Percentiles rank a stretch among this genome's conserved stretches.
phyloP scores from a whole-genome alignment of 2,888 invertebrate genomes.

The Neoaliturus tenellus region DNA sequence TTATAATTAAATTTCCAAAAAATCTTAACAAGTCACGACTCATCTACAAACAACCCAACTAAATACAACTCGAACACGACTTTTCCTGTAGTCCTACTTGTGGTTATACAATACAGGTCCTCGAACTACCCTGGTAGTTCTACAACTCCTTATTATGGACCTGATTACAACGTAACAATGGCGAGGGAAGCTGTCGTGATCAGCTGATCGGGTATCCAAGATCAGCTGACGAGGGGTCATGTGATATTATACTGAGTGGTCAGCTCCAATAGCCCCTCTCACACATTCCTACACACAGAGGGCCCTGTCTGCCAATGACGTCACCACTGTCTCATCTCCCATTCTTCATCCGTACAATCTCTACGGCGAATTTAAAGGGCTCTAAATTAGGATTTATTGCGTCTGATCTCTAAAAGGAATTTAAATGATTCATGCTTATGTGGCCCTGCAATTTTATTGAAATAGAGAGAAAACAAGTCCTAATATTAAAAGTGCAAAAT shows the following conservation, averaged over 20 bases:
- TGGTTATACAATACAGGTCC: not conserved
- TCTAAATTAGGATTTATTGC: not conserved
- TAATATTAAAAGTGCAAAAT: too few relatives aligned
- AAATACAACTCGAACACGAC: not conserved
- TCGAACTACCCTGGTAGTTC: not conserved
- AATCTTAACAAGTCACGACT: not conserved
- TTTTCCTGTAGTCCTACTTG: not conserved
- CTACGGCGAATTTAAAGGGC: not conserved
- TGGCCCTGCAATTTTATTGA: too few relatives aligned
- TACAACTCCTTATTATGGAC: not conserved
- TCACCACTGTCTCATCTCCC: slow-evolving; percentile 1
- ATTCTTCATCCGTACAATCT: not conserved
- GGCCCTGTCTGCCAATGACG: slow-evolving; percentile 3
- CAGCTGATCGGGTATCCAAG: not conserved
- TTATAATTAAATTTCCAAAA: too few relatives aligned
- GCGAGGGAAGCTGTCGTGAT: not conserved
- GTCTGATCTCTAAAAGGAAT: not conserved
- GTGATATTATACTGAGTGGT: not conserved
- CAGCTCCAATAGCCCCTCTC: not conserved
- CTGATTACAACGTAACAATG: slow-evolving; percentile 6
- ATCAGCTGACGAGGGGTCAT: slow-evolving; percentile 7
- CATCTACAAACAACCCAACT: not conserved
- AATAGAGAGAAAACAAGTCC: too few relatives aligned
- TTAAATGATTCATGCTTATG: too few relatives aligned
- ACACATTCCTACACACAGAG: slow-evolving; percentile 5